Evolutionary conservation across 1,140 invertebrate genomes (phyloP).

Genomic region (Brachionus rubens): DNA sequence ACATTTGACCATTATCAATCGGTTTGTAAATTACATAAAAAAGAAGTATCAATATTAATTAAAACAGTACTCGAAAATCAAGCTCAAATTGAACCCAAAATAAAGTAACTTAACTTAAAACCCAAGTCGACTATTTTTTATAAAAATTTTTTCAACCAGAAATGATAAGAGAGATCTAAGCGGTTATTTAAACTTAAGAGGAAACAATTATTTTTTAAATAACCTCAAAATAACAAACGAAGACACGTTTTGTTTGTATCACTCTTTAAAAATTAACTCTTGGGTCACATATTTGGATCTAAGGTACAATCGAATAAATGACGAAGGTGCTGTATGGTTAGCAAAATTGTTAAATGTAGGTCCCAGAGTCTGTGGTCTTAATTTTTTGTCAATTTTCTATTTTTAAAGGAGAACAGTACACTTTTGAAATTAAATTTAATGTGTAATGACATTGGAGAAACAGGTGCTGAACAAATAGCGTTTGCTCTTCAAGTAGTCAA

Average conservation of each 20-base stretch:
- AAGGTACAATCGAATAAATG: conserved; percentile 57
- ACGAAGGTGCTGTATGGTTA: conserved; percentile 54
- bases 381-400: not conserved
- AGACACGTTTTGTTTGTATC: conserved; percentile 53
- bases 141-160: not conserved
- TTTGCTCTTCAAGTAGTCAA: conserved; percentile 52
- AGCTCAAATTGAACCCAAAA: not conserved
- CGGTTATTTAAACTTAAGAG: conserved; percentile 54
- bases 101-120: not conserved
- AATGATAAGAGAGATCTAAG: not conserved
- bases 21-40: conserved; percentile 40
- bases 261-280: conserved; percentile 53
- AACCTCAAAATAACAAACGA: conserved; percentile 51
- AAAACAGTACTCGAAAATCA: conserved; percentile 13
- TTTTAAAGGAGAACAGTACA: conserved; percentile 17
- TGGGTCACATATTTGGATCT: conserved; percentile 56
- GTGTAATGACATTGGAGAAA: conserved; percentile 58
- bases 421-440: conserved; percentile 54
- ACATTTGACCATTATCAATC: conserved; percentile 34
- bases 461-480: conserved; percentile 54
- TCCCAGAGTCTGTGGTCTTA: not conserved
- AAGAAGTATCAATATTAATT: conserved; percentile 21
- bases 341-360: conserved; percentile 47
- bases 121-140: not conserved
- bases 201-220: conserved; percentile 55